Percentiles rank a stretch among this genome's conserved stretches.
phyloP scores from a whole-genome alignment of 1,140 invertebrate genomes.

The Ephestia elutella region DNA sequence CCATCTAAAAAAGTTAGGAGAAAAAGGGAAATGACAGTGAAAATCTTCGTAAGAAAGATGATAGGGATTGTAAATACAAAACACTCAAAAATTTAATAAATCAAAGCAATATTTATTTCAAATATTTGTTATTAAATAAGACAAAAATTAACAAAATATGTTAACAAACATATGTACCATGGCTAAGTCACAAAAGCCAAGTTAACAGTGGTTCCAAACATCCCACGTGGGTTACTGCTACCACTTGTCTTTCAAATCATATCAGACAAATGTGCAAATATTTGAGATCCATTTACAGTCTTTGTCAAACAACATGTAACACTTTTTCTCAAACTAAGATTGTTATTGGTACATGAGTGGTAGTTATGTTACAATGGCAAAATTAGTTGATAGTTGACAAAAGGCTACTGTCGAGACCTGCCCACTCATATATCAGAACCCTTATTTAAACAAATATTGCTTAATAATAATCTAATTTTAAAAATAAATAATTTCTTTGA shows the following conservation, averaged over 20 bases:
- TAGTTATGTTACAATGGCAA: no score
- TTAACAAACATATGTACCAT: slow-evolving; percentile 65
- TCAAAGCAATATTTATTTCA: slow-evolving; percentile 64
- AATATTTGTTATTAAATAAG: slow-evolving; percentile 61
- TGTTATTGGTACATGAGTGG: background rate
- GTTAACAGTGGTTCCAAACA: slow-evolving; percentile 22
- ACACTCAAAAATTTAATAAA: slow-evolving; percentile 17
- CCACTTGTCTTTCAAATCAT: slow-evolving; percentile 1
- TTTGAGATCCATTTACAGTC: slow-evolving; percentile 47
- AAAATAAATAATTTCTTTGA: background rate
- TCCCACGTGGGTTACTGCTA: background rate
- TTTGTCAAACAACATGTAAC: slow-evolving; percentile 13
- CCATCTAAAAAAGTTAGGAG: no score
- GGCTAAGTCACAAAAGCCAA: slow-evolving; percentile 57
- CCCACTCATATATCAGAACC: no score
- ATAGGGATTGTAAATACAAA: background rate
- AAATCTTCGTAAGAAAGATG: no score
- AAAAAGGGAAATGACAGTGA: no score
- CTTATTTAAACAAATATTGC: background rate
- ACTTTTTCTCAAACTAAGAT: background rate
- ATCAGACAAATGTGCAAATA: slow-evolving; percentile 16
- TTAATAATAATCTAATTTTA: background rate
- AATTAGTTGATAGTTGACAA: no score
- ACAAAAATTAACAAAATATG: slow-evolving; percentile 65
- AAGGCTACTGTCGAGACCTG: no score